A percentile compares a stretch with the other conserved stretches of the same genome.
phyloP scores from a whole-genome alignment of 2,797 vertebrate species.

The Tragelaphus eurycerus region DNA sequence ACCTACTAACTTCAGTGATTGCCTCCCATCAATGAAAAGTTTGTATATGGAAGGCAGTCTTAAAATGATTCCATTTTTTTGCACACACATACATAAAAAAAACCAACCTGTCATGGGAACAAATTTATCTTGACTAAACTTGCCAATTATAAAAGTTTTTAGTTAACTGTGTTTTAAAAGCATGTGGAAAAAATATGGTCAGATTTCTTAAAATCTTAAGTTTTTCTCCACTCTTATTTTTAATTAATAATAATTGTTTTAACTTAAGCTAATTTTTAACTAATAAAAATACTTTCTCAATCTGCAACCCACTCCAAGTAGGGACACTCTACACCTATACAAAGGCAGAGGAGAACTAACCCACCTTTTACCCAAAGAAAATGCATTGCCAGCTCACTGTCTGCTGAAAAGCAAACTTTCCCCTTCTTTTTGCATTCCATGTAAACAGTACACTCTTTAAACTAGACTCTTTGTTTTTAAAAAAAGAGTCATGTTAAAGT shows the following conservation, averaged over 20 bases:
- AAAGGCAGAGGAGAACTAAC: background rate
- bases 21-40: background rate
- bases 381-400: background rate
- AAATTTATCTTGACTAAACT: background rate
- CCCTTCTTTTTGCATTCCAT: background rate
- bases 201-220: background rate
- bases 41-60: background rate
- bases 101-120: background rate
- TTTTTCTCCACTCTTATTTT: slow-evolving; percentile 22
- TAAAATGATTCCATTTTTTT: slow-evolving; percentile 9
- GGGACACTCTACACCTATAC: background rate
- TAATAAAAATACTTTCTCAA: slow-evolving; percentile 17
- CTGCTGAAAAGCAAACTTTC: background rate
- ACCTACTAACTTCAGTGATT: background rate
- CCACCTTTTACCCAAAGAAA: background rate
- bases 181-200: background rate
- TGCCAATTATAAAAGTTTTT: background rate
- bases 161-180: background rate
- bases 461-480: background rate
- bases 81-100: background rate
- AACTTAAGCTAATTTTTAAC: slow-evolving; percentile 18
- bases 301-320: background rate
- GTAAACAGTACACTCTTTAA: background rate
- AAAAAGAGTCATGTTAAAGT: background rate
- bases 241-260: background rate